Evolutionary conservation across 2,888 invertebrate genomes (phyloP), one percentile per base, ranked within the genome.

Genomic region (Melanchra persicariae): DNA sequence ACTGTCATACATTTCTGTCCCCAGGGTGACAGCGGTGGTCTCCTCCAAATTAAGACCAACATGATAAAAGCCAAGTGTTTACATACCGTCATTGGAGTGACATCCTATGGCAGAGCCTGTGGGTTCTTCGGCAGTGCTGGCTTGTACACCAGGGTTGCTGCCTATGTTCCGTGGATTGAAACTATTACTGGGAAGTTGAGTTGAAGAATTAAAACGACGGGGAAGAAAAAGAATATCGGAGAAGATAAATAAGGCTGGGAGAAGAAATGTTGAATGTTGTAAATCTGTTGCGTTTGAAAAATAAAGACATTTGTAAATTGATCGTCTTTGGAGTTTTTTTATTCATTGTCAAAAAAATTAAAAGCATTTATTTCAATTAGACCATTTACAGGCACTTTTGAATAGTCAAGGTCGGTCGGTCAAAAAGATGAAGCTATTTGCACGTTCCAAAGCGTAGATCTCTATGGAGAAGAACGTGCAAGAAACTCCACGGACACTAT

Each of bases 91-190:
- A 9, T 74, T 1, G 81, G 71, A 0, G 43, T 80, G 22, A 69
- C 74, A 7, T 58, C 81, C 0, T 81, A 71, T 5, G 81, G 81
- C 0, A 87, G 89, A 77, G 75, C 91, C 19, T 96, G 97, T 81
- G 94, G 95, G 1, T 40, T 55, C 0, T 82, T 84, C 40, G 92
- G 82, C 1, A 89, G 88, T 78, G 97, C 95, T 0, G 97, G 96
- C 0, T 92, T 97, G 17, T 97, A 97, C 82, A 96, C 97, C 0
- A 69, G 95, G 37, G 95, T 97, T 0, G 92, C 92, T 7, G 59
- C 93, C 43, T 97, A 95, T 80, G 75, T 96, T 1, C 87, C 94
- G 0, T 97, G 97, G 97, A 81, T 81, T 8, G 77, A 81, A 9
- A 60, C 24, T 2, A 24, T 61, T 0, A 43, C 60, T 3, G 61